Base-by-base conservation (phyloP, 2,888 invertebrate species). In the Stictocephala bisonia region DNA sequence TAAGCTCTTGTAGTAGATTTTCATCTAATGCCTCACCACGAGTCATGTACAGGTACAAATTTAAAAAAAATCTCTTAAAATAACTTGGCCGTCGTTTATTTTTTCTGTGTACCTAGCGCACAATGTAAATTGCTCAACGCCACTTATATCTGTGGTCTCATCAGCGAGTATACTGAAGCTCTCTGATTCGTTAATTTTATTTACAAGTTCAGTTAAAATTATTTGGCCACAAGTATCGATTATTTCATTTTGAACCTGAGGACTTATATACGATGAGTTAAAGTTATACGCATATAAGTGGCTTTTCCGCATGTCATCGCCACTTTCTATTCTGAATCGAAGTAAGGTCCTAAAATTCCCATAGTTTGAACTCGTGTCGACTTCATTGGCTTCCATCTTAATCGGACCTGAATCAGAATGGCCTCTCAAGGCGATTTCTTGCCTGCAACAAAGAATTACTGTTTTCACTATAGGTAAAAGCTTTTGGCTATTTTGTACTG, bases 131-230 rank as follows among this genome's bases (percentile, higher is more conserved):
- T 81, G 79, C 77, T 81, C 79, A 44, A 76, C 75, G 22, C 77
- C 76, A 18, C 77, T 73, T 22, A 80, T 77, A 78, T 81, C 81
- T 31, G 79, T 78, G 64, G 80, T 81, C 77, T 79, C 81, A 74
- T 81, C 80, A 70, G 80, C 81, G 53, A 81, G 66, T 50, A 81
- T 75, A 22, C 80, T 76, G 73, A 80, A 82, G 74, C 75, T 77
- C 66, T 77, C 71, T 64, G 79, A 72, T 69, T 75, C 72, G 72
- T 80, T 81, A n/a, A 80, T 72, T 68, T 78, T 77, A 18, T 70
- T 68, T 24, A 79, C 77, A 64, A 81, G 77, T 50, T 78, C 69
- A 56, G 74, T 71, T 29, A 71, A 68, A 69, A 80, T 76, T 44
- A 79, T 40, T n/a, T 77, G 58, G 24, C 77, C 78, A 41, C 80